Evolutionary conservation across 2,113 vertebrate species (phyloP).

Genomic region (Camarhynchus parvulus): DNA sequence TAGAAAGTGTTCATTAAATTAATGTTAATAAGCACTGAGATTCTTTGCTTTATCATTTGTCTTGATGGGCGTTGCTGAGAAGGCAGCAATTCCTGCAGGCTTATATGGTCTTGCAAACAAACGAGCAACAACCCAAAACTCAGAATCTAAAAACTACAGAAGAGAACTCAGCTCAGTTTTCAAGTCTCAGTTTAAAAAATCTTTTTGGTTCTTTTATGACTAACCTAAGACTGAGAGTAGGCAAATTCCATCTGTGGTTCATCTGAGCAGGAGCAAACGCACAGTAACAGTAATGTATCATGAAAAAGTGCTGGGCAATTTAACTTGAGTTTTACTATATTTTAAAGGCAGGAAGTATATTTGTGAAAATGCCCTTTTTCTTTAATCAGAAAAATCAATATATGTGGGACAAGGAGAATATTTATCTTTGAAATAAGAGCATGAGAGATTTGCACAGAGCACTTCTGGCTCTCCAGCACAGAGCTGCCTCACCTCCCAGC

Average conservation of each 20-base stretch:
- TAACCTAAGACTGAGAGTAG: conserved; percentile 20
- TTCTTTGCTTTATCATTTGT: neutral
- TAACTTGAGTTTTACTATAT: neutral
- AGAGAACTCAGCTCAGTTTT: neutral
- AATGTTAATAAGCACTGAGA: neutral
- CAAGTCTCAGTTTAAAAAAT: conserved; percentile 10
- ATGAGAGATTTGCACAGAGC: neutral
- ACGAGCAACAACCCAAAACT: neutral
- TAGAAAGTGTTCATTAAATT: neutral
- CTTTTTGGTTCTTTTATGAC: conserved; percentile 31
- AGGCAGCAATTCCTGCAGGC: neutral
- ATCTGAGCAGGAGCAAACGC: neutral
- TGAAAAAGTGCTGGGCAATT: neutral
- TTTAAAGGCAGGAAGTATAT: neutral
- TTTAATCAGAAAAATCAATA: conserved; percentile 9
- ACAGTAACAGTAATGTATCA: neutral
- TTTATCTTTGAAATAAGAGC: neutral
- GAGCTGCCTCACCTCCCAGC: neutral
- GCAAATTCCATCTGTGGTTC: conserved; percentile 37
- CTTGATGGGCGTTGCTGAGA: neutral
- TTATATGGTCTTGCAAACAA: neutral
- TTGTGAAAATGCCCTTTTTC: neutral
- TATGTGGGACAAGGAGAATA: neutral
- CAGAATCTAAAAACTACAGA: neutral
- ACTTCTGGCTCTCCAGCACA: neutral